A percentile compares a stretch with the other conserved stretches of the same genome.
Evolutionary conservation across 2,113 vertebrate species (phyloP).

Genomic region (Oncorhynchus kisutch): DNA sequence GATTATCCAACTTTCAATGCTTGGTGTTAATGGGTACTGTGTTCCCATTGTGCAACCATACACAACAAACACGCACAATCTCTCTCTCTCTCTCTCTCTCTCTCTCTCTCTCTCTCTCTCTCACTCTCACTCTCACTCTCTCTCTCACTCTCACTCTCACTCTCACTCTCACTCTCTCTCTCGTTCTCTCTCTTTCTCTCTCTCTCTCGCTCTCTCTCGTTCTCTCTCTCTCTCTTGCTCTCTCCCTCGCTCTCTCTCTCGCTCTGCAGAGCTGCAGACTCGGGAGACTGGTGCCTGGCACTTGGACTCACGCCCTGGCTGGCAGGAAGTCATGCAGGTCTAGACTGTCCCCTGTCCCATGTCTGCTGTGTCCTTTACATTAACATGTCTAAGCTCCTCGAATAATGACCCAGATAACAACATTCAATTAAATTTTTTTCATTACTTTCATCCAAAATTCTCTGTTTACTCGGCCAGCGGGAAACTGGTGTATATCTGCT

Average conservation of each 20-base stretch:
- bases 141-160: no score
- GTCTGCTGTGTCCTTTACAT: neutral
- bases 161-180: no score
- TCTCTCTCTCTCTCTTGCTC: no score
- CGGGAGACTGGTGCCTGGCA: conserved; percentile 2
- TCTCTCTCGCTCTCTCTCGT: no score
- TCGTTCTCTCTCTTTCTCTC: no score
- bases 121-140: no score
- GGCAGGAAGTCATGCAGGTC: neutral
- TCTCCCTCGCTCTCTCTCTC: no score
- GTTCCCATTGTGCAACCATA: neutral
- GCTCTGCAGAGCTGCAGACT: neutral
- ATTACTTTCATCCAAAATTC: conserved; percentile 5
- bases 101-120: no score
- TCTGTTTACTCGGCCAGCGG: conserved; percentile 2
- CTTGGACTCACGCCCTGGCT: neutral
- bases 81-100: no score
- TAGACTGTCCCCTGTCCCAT: neutral
- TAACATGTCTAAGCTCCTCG: neutral
- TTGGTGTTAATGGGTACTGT: neutral
- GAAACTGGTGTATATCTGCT: neutral
- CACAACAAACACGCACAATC: neutral
- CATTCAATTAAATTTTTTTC: neutral
- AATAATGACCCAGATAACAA: neutral
- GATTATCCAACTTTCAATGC: neutral